Percentiles rank a stretch among this genome's conserved stretches.
These are phyloP conservation scores for Lophochroa leadbeateri DNA, from an alignment of 2,113 vertebrate species.

Conservation along the genomic window DNA sequence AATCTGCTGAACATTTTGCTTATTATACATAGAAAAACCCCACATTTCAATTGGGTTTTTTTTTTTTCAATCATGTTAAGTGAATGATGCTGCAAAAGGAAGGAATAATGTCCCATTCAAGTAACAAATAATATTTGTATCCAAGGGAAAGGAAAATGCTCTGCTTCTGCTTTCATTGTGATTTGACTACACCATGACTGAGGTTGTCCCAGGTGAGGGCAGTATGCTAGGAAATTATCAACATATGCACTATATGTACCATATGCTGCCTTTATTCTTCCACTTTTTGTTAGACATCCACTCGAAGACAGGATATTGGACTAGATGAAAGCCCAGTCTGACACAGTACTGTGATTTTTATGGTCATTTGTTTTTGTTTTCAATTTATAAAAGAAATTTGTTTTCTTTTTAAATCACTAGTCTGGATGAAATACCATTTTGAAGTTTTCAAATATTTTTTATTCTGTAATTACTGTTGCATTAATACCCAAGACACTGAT, in stretches of 20 bases:
- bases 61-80: not conserved
- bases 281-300: not conserved
- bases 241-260: not conserved
- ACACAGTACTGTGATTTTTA: not conserved
- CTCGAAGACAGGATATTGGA: not conserved
- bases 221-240: not conserved
- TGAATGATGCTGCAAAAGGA: not conserved
- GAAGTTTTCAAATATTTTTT: not conserved
- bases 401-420: not conserved
- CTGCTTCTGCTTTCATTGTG: not conserved
- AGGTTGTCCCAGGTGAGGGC: not conserved
- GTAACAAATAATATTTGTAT: not conserved
- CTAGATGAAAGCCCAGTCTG: not conserved
- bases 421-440: not conserved
- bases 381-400: not conserved
- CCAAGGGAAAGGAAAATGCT: not conserved
- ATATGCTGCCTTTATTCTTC: not conserved
- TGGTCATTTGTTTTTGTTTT: not conserved
- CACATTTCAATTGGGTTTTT: not conserved
- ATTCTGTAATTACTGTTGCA: not conserved
- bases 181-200: not conserved
- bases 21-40: fast-evolving
- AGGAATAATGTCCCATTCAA: not conserved
- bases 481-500: not conserved
- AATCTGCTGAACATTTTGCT: not conserved